phyloP scores from a whole-genome alignment of 1,140 invertebrate species.

The Octopus bimaculoides region DNA sequence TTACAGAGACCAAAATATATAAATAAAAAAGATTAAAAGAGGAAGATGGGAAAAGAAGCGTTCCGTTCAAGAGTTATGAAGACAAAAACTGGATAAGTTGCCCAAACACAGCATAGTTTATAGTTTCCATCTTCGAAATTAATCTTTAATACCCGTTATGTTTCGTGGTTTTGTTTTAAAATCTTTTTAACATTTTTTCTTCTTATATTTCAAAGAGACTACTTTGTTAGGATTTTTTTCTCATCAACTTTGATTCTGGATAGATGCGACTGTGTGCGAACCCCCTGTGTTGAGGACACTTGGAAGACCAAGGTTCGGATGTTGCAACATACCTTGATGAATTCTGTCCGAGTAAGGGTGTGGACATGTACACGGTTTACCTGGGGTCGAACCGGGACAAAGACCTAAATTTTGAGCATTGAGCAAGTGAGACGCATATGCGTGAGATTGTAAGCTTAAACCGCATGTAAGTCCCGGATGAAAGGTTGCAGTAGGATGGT shows the following conservation, averaged over 20 bases:
- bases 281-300: background rate
- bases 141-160: no score
- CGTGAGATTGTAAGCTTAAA: conserved; percentile 2
- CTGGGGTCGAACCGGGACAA: background rate
- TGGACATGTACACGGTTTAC: conserved; percentile 2
- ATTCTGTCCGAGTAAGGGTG: background rate
- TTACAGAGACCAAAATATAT: no score
- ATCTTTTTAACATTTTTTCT: no score
- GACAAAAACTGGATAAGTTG: background rate
- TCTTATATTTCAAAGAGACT: background rate
- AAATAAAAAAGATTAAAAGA: no score
- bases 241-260: conserved; percentile 11
- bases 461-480: background rate
- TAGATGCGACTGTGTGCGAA: conserved; percentile 1
- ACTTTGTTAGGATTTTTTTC: background rate
- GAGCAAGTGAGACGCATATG: background rate
- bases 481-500: background rate
- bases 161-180: no score
- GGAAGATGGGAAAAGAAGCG: no score
- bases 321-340: background rate
- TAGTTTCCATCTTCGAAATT: no score
- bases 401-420: background rate
- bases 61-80: conserved; percentile 5
- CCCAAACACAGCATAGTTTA: no score
- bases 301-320: background rate